Conservation (phyloP, 2,888 invertebrate species). For the Diachrysia chrysitis region DNA sequence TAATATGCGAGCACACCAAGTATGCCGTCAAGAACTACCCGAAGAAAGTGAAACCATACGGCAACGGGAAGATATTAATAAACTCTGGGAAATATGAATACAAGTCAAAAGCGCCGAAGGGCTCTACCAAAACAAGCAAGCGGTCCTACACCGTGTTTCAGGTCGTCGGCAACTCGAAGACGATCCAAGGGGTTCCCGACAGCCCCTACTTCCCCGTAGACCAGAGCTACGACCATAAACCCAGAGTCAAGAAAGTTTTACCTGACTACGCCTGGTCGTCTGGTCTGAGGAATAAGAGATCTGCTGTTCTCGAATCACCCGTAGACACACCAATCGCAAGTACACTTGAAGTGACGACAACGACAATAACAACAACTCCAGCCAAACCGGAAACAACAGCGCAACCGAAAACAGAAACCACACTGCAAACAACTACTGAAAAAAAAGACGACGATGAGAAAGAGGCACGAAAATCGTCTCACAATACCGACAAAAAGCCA, state of each 20-base stretch:
- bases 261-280: slow-evolving; percentile 56
- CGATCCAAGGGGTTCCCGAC: slow-evolving; percentile 56
- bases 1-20: slow-evolving; percentile 38
- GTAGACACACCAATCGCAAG: background rate
- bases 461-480: background rate
- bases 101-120: slow-evolving; percentile 33
- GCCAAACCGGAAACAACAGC: background rate
- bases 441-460: background rate
- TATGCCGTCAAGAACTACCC: slow-evolving; percentile 54
- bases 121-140: slow-evolving; percentile 21
- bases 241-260: slow-evolving; percentile 72
- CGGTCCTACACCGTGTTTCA: slow-evolving; percentile 72
- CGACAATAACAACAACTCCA: slow-evolving; percentile 5
- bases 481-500: background rate
- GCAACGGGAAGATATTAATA: slow-evolving; percentile 61
- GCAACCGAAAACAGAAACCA: slow-evolving; percentile 5
- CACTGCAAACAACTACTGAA: background rate
- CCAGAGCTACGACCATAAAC: slow-evolving; percentile 53
- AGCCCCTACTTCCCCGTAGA: slow-evolving; percentile 69
- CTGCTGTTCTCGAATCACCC: slow-evolving; percentile 31
- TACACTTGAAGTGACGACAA: background rate
- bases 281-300: slow-evolving; percentile 61
- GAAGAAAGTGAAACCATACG: slow-evolving; percentile 63
- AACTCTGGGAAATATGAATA: slow-evolving; percentile 66
- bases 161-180: slow-evolving; percentile 30